These are phyloP conservation scores for Bos javanicus DNA, from an alignment of 2,113 vertebrate species.

Conservation along the genomic window DNA sequence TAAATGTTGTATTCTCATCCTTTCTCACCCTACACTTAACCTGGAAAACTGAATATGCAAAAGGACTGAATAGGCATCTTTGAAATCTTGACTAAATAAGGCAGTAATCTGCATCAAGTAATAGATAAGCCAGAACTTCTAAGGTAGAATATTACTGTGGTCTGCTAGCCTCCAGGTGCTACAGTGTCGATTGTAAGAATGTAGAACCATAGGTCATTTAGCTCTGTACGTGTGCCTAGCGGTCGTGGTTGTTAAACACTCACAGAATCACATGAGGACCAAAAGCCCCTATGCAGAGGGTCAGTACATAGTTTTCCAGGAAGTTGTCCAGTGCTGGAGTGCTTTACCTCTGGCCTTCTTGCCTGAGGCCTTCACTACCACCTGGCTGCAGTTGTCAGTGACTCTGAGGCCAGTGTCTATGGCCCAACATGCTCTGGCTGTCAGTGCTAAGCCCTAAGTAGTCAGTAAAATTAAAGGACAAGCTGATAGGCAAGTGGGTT, in stretches of 20 bases:
- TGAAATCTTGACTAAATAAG: background rate
- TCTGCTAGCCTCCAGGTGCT: background rate
- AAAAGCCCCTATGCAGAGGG: accelerated
- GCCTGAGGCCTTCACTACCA: background rate
- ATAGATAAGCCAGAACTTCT: background rate
- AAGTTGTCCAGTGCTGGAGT: background rate
- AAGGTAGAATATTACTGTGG: background rate
- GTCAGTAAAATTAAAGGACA: background rate
- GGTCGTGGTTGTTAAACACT: background rate
- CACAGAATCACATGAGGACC: no score
- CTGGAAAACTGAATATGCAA: background rate
- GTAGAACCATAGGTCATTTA: background rate
- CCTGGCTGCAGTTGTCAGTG: background rate
- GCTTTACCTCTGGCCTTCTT: background rate
- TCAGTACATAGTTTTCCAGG: no score
- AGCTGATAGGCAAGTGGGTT: background rate
- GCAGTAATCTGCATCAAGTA: background rate
- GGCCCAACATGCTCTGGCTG: background rate
- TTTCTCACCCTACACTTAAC: background rate
- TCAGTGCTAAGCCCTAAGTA: background rate
- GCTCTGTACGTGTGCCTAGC: background rate
- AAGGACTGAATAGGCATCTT: background rate
- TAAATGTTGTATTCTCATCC: background rate
- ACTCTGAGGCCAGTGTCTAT: background rate
- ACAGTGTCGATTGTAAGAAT: background rate